A percentile compares a stretch with the other conserved stretches of the same genome.
Conservation (phyloP, 2,888 invertebrate species). For the Endomychus coccineus region DNA sequence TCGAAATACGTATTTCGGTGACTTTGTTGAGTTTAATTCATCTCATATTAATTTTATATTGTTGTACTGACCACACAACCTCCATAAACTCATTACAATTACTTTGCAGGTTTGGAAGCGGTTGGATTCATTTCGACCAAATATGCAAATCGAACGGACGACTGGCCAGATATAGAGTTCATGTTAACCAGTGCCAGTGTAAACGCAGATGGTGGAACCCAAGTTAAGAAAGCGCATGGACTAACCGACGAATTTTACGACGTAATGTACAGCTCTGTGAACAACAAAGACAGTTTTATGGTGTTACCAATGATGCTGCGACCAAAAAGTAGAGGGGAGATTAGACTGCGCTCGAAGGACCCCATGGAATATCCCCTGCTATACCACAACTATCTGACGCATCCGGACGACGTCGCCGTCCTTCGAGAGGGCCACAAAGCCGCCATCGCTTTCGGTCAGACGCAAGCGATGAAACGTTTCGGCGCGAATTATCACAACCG, state of each 20-base stretch:
- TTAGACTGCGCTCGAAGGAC: slow-evolving; percentile 55
- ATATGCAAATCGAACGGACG: slow-evolving; percentile 77
- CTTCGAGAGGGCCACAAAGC: slow-evolving; percentile 82
- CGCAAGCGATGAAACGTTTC: slow-evolving; percentile 68
- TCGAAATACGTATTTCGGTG: too few relatives aligned
- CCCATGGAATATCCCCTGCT: slow-evolving; percentile 76
- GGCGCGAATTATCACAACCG: slow-evolving; percentile 70
- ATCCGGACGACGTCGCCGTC: slow-evolving; percentile 76
- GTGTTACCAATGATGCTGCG: slow-evolving; percentile 85
- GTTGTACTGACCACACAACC: too few relatives aligned
- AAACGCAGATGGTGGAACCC: slow-evolving; percentile 72
- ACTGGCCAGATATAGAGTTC: slow-evolving; percentile 89
- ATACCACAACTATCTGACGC: slow-evolving; percentile 86
- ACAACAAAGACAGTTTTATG: slow-evolving; percentile 69
- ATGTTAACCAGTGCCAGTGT: slow-evolving; percentile 81
- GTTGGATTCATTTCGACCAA: slow-evolving; percentile 84
- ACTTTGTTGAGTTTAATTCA: too few relatives aligned
- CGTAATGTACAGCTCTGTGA: slow-evolving; percentile 64
- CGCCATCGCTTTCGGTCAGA: slow-evolving; percentile 72
- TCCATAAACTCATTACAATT: too few relatives aligned
- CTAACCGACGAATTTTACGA: slow-evolving; percentile 74
- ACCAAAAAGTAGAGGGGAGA: slow-evolving; percentile 75
- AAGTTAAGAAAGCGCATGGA: slow-evolving; percentile 74
- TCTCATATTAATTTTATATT: too few relatives aligned
- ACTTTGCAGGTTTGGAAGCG: slow-evolving; percentile 60